Conservation (phyloP, 1,140 invertebrate genomes). For the Drosophila pseudoananassae region DNA sequence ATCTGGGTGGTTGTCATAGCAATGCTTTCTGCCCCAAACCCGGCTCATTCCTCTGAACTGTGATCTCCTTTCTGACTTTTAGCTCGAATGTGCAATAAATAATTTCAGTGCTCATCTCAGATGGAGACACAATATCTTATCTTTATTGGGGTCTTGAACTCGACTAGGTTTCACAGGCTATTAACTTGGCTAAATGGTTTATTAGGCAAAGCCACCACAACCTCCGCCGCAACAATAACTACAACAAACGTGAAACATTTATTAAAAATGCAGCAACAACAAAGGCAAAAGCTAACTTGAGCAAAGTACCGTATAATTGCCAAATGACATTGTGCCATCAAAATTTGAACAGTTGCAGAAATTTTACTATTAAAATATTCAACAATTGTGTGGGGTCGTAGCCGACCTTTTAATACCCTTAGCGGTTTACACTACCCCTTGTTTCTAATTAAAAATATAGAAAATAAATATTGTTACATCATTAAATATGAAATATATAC, state of each 20-base stretch:
- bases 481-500: too few species aligned
- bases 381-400: not conserved
- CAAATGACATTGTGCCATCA: conserved; percentile 49
- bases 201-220: conserved; percentile 59
- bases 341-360: conserved; percentile 19
- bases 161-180: conserved; percentile 64
- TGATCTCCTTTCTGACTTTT: conserved; percentile 39
- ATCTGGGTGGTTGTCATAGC: conserved; percentile 26
- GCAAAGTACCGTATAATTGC: conserved; percentile 43
- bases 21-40: not conserved
- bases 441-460: too few species aligned
- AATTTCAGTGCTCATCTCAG: conserved; percentile 40
- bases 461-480: too few species aligned
- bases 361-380: conserved; percentile 16
- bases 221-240: conserved; percentile 25
- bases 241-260: conserved; percentile 46
- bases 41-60: not conserved
- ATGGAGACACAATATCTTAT: conserved; percentile 42
- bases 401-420: not conserved
- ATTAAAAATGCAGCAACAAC: conserved; percentile 22
- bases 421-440: not conserved
- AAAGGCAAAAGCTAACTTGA: conserved; percentile 22
- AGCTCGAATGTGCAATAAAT: conserved; percentile 50
- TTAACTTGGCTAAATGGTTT: conserved; percentile 74
- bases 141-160: conserved; percentile 71